Percentiles rank a stretch among this genome's conserved stretches.
phyloP scores from a whole-genome alignment of 1,140 invertebrate species.

The Drosophila auraria region DNA sequence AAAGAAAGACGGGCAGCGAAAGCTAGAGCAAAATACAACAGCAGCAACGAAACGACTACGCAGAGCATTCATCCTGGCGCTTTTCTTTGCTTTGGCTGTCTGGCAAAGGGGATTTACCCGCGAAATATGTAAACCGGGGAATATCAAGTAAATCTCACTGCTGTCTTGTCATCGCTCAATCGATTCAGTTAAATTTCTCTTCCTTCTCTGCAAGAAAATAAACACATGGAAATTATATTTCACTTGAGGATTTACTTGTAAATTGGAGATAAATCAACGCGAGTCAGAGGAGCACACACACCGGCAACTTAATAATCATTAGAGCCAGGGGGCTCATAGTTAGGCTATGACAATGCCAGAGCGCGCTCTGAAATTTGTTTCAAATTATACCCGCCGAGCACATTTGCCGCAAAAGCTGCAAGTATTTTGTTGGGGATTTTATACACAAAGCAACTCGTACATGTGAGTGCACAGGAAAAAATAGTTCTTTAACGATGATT shows the following conservation, averaged over 20 bases:
- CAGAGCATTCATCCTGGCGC: conserved; percentile 43
- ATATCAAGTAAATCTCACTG: conserved; percentile 14
- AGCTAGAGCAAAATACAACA: conserved; percentile 26
- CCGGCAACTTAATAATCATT: conserved; percentile 62
- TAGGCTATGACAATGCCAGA: conserved; percentile 44
- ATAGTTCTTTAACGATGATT: not conserved
- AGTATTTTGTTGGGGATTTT: conserved; percentile 76
- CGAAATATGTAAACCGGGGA: conserved; percentile 34
- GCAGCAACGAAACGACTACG: conserved; percentile 19
- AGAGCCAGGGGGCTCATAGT: conserved; percentile 43
- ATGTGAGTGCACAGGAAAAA: conserved; percentile 35
- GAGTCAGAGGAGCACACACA: conserved; percentile 22
- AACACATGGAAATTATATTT: conserved; percentile 80
- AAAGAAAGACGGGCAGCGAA: conserved; percentile 23
- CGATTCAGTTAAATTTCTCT: conserved; percentile 49
- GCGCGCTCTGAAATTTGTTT: conserved; percentile 64
- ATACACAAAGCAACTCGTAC: conserved; percentile 63
- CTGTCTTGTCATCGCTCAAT: conserved; percentile 54
- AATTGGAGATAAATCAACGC: conserved; percentile 73
- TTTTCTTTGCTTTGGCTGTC: conserved; percentile 33
- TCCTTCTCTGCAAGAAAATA: conserved; percentile 41
- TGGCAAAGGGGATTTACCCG: conserved; percentile 37
- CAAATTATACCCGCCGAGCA: conserved; percentile 57
- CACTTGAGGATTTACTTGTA: conserved; percentile 71
- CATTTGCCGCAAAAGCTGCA: conserved; percentile 56